Conservation (phyloP, 2,113 vertebrate genomes). For the Oncorhynchus mykiss region DNA sequence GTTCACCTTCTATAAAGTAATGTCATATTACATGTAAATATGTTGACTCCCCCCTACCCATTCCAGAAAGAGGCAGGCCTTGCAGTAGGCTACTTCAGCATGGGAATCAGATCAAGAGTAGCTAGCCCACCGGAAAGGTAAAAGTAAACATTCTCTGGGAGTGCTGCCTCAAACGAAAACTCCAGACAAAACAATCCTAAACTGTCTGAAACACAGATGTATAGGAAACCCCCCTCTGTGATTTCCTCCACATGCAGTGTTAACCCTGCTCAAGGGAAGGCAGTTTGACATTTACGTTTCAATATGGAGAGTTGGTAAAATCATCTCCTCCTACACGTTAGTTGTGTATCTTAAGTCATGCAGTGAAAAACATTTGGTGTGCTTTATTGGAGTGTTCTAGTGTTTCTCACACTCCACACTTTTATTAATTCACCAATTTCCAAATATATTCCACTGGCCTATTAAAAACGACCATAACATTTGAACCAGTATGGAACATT, state of each 20-base stretch:
- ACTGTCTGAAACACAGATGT: constrained; percentile 3
- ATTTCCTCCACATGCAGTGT: background rate
- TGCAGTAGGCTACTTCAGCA: background rate
- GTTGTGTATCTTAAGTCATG: too few relatives aligned
- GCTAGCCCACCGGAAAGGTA: constrained; percentile 38
- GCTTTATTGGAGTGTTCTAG: too few relatives aligned
- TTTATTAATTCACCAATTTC: too few relatives aligned
- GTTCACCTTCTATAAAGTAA: background rate
- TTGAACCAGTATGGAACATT: too few relatives aligned
- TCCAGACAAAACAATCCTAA: constrained; percentile 28
- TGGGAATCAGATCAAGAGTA: constrained; percentile 20
- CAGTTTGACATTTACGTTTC: background rate
- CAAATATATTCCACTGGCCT: too few relatives aligned
- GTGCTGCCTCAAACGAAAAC: constrained; percentile 32
- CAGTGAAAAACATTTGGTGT: too few relatives aligned
- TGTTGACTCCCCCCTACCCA: background rate
- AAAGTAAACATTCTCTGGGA: constrained; percentile 41
- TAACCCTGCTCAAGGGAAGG: background rate
- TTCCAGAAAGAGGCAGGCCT: background rate
- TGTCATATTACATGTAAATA: background rate
- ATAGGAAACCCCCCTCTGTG: background rate
- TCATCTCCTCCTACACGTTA: too few relatives aligned
- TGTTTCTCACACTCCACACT: too few relatives aligned
- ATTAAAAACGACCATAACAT: too few relatives aligned
- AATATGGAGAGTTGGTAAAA: background rate